Evolutionary conservation across 2,888 invertebrate species (phyloP).

Genomic region (Athalia circularis): DNA sequence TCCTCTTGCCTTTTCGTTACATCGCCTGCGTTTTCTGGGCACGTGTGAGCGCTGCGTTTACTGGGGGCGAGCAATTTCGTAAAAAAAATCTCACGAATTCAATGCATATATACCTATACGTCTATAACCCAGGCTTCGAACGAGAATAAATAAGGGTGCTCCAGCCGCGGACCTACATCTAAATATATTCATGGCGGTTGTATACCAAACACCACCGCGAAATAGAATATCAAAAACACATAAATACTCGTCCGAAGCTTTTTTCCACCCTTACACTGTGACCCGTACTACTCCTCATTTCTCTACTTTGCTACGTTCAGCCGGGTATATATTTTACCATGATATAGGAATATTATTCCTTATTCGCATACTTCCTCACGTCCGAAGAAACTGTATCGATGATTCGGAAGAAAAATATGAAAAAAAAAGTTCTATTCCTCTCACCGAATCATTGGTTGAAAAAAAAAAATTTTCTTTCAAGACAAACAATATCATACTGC

Average conservation of each 20-base stretch:
- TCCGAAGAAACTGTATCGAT: too few relatives aligned
- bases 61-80: slow-evolving; percentile 60
- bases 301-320: not conserved
- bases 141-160: slow-evolving; percentile 63
- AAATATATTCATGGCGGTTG: slow-evolving; percentile 45
- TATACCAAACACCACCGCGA: slow-evolving; percentile 21
- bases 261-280: not conserved
- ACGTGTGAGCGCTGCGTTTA: slow-evolving; percentile 35
- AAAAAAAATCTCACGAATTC: slow-evolving; percentile 67
- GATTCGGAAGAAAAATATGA: too few relatives aligned
- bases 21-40: not conserved
- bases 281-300: slow-evolving; percentile 13
- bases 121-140: slow-evolving; percentile 54
- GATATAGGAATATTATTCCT: too few relatives aligned
- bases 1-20: not conserved
- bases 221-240: slow-evolving; percentile 48
- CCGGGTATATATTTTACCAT: slow-evolving; percentile 6
- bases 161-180: slow-evolving; percentile 36
- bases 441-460: too few relatives aligned
- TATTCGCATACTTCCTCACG: too few relatives aligned
- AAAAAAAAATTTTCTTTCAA: too few relatives aligned
- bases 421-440: too few relatives aligned
- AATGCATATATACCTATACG: slow-evolving; percentile 60
- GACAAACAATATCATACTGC: too few relatives aligned
- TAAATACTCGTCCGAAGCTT: slow-evolving; percentile 40